Percentiles rank a stretch among this genome's conserved stretches.
Conservation (phyloP, 2,888 invertebrate species). For the Erebia aethiops region DNA sequence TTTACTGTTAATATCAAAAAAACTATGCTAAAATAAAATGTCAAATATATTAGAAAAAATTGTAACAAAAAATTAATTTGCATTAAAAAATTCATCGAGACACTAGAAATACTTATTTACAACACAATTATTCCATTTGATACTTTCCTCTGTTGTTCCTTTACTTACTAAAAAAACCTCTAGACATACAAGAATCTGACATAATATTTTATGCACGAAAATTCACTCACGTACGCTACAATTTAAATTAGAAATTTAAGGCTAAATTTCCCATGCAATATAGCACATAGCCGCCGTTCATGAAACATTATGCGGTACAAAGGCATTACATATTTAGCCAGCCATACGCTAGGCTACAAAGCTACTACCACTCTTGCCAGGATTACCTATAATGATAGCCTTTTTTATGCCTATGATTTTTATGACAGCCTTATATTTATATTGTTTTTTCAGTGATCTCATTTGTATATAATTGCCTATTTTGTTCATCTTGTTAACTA, state of each 20-base stretch:
- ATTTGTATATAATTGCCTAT: no score
- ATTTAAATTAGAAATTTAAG: conserved; percentile 41
- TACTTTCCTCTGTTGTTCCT: background rate
- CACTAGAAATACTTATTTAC: no score
- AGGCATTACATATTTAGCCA: conserved; percentile 58
- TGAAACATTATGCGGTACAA: conserved; percentile 48
- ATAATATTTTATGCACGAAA: conserved; percentile 19
- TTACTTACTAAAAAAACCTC: background rate
- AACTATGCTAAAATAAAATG: no score
- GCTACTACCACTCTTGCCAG: conserved; percentile 59
- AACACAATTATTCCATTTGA: background rate
- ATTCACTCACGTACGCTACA: conserved; percentile 35
- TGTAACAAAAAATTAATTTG: no score
- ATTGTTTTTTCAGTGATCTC: no score
- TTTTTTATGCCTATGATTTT: no score
- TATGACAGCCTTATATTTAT: conserved; percentile 44
- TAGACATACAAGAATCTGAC: conserved; percentile 3
- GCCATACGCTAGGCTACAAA: conserved; percentile 58
- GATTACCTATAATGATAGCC: conserved; percentile 60
- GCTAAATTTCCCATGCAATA: conserved; percentile 44
- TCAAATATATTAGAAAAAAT: no score
- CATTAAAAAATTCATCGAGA: no score
- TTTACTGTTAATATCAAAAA: no score
- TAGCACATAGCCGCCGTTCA: conserved; percentile 42
- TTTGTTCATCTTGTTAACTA: no score